Percentiles rank a stretch among this genome's conserved stretches.
Conservation (phyloP, 1,140 invertebrate species). For the Druon quercuslanigerum region DNA sequence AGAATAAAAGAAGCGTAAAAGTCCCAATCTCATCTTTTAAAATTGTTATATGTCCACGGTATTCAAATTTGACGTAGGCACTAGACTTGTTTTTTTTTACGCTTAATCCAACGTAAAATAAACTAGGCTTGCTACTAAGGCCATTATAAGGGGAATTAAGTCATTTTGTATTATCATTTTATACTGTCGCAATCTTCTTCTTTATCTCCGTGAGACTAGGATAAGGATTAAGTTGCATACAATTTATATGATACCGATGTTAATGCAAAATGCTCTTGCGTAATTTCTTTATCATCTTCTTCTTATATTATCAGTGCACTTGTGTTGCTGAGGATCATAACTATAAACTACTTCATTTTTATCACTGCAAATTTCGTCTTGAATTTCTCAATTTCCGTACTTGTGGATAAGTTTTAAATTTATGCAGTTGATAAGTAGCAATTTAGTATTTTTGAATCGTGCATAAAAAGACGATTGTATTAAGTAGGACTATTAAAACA, state of each 20-base stretch:
- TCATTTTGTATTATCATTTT: slow-evolving; percentile 13
- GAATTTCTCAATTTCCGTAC: slow-evolving; percentile 2
- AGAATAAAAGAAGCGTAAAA: too few species aligned
- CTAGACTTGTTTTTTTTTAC: background rate
- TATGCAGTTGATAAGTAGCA: slow-evolving; percentile 12
- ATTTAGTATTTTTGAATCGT: background rate
- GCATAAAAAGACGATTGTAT: background rate
- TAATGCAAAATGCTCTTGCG: background rate
- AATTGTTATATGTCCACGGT: too few species aligned
- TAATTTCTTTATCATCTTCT: slow-evolving; percentile 19
- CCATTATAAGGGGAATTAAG: slow-evolving; percentile 7
- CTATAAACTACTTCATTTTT: slow-evolving; percentile 9
- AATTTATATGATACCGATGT: slow-evolving; percentile 10
- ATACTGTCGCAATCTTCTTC: slow-evolving; percentile 4
- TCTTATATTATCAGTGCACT: background rate
- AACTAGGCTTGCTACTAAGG: background rate
- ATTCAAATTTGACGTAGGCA: too few species aligned
- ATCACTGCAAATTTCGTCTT: background rate
- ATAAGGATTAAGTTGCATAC: background rate
- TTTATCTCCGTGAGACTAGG: slow-evolving; percentile 1
- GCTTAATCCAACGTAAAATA: background rate
- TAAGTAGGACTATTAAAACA: background rate
- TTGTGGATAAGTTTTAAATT: slow-evolving; percentile 12
- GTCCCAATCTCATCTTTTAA: too few species aligned
- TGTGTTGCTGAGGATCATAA: slow-evolving; percentile 3